phyloP scores from a whole-genome alignment of 2,888 invertebrate genomes.

The Xestobium rufovillosum region DNA sequence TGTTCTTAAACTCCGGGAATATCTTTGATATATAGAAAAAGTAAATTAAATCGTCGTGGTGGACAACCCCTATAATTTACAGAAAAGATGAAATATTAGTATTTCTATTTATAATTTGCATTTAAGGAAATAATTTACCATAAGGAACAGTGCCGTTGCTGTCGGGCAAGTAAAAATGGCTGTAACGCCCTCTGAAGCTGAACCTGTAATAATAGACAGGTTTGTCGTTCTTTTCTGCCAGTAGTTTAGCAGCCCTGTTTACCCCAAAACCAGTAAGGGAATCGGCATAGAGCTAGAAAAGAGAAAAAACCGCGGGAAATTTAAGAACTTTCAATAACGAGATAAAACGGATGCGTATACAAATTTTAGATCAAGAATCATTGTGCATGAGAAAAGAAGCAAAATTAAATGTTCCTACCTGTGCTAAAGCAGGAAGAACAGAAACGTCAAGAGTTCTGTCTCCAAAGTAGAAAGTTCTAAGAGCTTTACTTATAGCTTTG shows the following conservation, averaged over 20 bases:
- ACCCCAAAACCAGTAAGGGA: slow-evolving; percentile 51
- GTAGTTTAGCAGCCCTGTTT: slow-evolving; percentile 53
- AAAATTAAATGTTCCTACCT: slow-evolving; percentile 35
- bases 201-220: slow-evolving; percentile 58
- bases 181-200: slow-evolving; percentile 53
- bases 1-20: slow-evolving; percentile 37
- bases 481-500: slow-evolving; percentile 44
- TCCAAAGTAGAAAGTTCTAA: slow-evolving; percentile 48
- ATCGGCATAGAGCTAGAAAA: slow-evolving; percentile 53
- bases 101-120: too few relatives aligned
- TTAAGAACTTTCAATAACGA: too few relatives aligned
- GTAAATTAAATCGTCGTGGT: slow-evolving; percentile 49
- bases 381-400: too few relatives aligned
- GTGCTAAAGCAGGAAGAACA: slow-evolving; percentile 40
- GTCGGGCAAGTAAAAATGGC: slow-evolving; percentile 48
- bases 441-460: slow-evolving; percentile 40
- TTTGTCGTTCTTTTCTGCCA: slow-evolving; percentile 48
- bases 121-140: too few relatives aligned
- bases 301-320: too few relatives aligned
- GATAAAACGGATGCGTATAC: too few relatives aligned
- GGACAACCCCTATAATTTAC: slow-evolving; percentile 44
- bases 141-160: slow-evolving; percentile 33
- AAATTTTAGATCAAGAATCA: too few relatives aligned
- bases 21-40: slow-evolving; percentile 40
- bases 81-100: too few relatives aligned